Evolutionary conservation across 1,140 invertebrate species (phyloP), one percentile per base, ranked within the genome.

Genomic region (Nasonia vitripennis): DNA sequence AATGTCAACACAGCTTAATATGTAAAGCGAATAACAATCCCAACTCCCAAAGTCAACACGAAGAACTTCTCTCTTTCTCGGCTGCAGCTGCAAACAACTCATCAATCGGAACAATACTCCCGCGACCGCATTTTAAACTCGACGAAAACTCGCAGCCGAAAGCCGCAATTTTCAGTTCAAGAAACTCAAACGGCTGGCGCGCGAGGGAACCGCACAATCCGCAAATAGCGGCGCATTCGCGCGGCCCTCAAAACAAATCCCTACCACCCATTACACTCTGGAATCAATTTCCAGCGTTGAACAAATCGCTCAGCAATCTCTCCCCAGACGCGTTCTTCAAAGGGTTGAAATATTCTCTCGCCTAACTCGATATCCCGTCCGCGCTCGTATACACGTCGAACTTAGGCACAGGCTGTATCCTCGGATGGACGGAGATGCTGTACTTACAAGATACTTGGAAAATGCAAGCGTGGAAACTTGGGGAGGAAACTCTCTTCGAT

Each of bases 341-440:
- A 75, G 73, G 73, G 12, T 37, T 75, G n/a, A 75, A 75, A 75
- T 75, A 75, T 75, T 75, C 73, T 41, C 37, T 20, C 31, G 31
- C 37, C 31, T 71, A 34, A 71, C 27, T 71, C 70, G 31, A 71
- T 31, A 37, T 37, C 34, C 23, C 14, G 11, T 62, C 17, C n/a
- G 4, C 2, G 5, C 10, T 17, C n/a, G 70, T 34, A 34, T 71
- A 71, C 27, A 71, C 3, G 17, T 62, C 55, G 17, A 62, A 62
- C 55, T 62, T 62, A 6, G 34, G 34, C 34, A 37, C 5, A 37
- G 55, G 14, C 4, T n/a, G 70, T 7, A 71, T 71, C 23, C n/a
- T 20, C 68, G n/a, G 70, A 62, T n/a, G 55, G 55, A 62, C 55
- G 17, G 17, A n/a, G 4, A 37, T 37, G 55, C 55, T 62, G 17